These are phyloP conservation scores for Blastobasis lacticolella DNA, from an alignment of 2,888 invertebrate genomes.

Conservation along the genomic window DNA sequence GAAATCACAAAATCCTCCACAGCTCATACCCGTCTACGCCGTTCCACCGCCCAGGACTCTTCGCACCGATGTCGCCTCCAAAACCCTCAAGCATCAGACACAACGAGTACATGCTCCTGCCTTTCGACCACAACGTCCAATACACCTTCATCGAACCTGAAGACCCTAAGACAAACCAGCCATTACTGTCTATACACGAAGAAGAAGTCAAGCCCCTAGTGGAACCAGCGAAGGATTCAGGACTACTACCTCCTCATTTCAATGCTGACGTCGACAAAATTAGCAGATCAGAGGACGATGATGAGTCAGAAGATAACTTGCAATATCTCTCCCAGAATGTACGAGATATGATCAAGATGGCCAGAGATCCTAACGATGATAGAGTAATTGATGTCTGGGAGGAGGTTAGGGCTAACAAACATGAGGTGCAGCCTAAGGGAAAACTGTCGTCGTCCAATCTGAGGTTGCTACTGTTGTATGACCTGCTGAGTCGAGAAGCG, in stretches of 20 bases:
- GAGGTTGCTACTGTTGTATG: constrained; percentile 75
- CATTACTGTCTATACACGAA: constrained; percentile 43
- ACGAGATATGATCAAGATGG: constrained; percentile 56
- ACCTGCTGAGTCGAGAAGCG: constrained; percentile 78
- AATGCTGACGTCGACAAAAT: constrained; percentile 37
- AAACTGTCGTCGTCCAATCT: constrained; percentile 75
- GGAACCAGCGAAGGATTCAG: constrained; percentile 40
- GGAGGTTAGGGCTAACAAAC: constrained; percentile 30
- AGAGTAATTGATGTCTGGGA: constrained; percentile 54
- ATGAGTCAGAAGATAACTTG: constrained; percentile 50
- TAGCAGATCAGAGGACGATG: constrained; percentile 45
- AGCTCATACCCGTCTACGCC: constrained; percentile 40
- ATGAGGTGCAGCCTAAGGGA: constrained; percentile 46
- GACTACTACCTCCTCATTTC: constrained; percentile 47
- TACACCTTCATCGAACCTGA: constrained; percentile 56
- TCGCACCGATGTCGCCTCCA: constrained; percentile 66
- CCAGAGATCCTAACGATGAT: constrained; percentile 47
- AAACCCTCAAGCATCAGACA: constrained; percentile 30
- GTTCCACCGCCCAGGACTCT: constrained; percentile 68
- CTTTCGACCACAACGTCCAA: constrained; percentile 43
- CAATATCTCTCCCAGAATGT: constrained; percentile 60
- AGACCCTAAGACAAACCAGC: constrained; percentile 39
- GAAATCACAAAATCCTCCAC: not conserved
- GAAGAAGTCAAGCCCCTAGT: constrained; percentile 54
- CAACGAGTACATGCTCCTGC: constrained; percentile 41